Evolutionary conservation across 2,797 vertebrate species (phyloP).

Genomic region (Danionella dracula): DNA sequence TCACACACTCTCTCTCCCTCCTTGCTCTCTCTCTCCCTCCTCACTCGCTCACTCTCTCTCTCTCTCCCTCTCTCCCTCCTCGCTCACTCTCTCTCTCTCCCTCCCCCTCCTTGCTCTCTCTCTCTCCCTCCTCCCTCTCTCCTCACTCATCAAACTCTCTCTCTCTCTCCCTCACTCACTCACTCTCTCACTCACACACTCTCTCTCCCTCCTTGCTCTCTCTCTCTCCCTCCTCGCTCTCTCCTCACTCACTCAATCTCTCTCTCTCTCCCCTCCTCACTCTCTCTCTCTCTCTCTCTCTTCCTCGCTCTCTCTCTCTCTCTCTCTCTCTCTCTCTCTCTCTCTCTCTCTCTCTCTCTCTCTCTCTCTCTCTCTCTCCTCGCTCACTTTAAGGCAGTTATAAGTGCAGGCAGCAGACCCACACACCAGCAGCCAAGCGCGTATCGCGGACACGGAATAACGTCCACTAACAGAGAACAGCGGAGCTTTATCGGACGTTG

Average conservation of each 20-base stretch:
- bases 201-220: too few species aligned
- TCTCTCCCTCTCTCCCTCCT: too few species aligned
- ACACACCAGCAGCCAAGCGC: slow-evolving; percentile 43
- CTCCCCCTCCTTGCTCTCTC: too few species aligned
- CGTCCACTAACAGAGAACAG: slow-evolving; percentile 37
- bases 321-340: not conserved
- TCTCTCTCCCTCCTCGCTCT: too few species aligned
- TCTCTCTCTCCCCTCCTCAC: not conserved
- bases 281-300: slow-evolving; percentile 40
- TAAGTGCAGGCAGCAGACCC: slow-evolving; percentile 27
- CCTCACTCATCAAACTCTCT: too few species aligned
- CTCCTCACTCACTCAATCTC: not conserved
- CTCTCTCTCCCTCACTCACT: too few species aligned
- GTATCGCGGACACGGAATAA: slow-evolving; percentile 39
- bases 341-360: not conserved
- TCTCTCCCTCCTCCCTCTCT: too few species aligned
- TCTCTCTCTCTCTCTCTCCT: not conserved
- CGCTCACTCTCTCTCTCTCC: too few species aligned
- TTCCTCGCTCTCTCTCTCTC: not conserved
- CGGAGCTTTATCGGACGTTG: slow-evolving; percentile 51
- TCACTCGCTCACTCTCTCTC: too few species aligned
- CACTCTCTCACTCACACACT: too few species aligned
- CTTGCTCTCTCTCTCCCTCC: too few species aligned
- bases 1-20: too few species aligned
- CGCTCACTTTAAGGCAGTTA: slow-evolving; percentile 63